These are phyloP conservation scores for Dipodomys spectabilis DNA, from an alignment of 2,113 vertebrate species.

Conservation along the genomic window DNA sequence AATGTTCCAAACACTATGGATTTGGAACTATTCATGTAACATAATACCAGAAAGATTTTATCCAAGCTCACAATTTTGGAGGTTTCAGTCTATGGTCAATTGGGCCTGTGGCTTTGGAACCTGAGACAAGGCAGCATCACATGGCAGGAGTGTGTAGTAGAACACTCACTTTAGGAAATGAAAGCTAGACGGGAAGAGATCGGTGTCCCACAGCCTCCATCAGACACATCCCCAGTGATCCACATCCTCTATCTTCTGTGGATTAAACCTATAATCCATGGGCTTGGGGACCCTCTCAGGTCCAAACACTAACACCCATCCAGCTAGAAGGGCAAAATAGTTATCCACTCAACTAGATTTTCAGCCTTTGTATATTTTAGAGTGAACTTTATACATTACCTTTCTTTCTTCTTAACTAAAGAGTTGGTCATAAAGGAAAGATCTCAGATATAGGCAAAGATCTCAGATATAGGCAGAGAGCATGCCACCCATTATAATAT, in stretches of 20 bases:
- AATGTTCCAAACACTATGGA: background rate
- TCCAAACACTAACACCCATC: background rate
- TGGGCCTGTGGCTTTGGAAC: background rate
- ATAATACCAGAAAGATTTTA: background rate
- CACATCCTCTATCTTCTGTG: background rate
- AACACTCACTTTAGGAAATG: background rate
- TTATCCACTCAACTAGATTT: background rate
- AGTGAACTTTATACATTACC: slow-evolving; percentile 28
- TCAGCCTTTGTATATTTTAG: slow-evolving; percentile 27
- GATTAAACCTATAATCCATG: background rate
- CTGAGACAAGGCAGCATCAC: background rate
- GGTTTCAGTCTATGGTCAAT: background rate
- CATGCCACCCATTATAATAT: background rate
- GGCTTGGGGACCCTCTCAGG: background rate
- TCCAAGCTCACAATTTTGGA: background rate
- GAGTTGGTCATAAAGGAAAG: background rate
- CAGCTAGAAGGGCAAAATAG: background rate
- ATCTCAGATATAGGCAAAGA: background rate
- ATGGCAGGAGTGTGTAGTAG: background rate
- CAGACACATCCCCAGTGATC: background rate
- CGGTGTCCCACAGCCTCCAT: background rate
- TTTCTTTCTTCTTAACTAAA: background rate
- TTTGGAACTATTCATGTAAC: background rate
- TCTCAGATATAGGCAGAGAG: background rate
- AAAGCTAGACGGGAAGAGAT: background rate